A percentile compares a stretch with the other conserved stretches of the same genome.
phyloP scores from a whole-genome alignment of 2,113 vertebrate genomes.

The Alces alces region DNA sequence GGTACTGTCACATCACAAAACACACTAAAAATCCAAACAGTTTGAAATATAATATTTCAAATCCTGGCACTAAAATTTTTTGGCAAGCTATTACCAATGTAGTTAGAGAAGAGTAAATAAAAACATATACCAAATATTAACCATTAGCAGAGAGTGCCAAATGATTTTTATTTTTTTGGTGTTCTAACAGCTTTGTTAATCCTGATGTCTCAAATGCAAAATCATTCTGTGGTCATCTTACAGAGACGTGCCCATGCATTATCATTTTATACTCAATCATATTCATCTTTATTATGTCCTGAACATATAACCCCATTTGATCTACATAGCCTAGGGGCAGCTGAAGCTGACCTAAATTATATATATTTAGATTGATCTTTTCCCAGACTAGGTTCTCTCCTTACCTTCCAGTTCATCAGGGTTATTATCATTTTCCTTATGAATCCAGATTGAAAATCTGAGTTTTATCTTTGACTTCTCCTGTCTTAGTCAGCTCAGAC shows the following conservation, averaged over 20 bases:
- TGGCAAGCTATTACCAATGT: neutral
- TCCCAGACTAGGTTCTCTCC: neutral
- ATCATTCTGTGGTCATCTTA: neutral
- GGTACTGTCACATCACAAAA: neutral
- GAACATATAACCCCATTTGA: neutral
- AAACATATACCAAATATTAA: neutral
- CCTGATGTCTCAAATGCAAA: neutral
- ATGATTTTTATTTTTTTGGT: neutral
- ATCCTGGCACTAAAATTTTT: neutral
- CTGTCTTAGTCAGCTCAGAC: neutral
- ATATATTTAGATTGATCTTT: neutral
- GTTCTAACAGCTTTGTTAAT: neutral
- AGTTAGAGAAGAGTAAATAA: neutral
- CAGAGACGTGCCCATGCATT: neutral
- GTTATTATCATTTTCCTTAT: neutral
- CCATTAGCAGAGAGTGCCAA: neutral
- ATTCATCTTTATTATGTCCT: neutral
- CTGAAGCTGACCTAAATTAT: neutral
- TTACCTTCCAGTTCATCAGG: neutral
- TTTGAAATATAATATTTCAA: neutral
- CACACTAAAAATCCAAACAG: neutral
- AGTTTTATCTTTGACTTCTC: neutral
- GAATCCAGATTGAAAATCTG: neutral
- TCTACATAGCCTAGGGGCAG: neutral
- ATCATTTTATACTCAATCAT: neutral